Conservation (phyloP, 2,797 vertebrate species). For the Rhabdomys pumilio region DNA sequence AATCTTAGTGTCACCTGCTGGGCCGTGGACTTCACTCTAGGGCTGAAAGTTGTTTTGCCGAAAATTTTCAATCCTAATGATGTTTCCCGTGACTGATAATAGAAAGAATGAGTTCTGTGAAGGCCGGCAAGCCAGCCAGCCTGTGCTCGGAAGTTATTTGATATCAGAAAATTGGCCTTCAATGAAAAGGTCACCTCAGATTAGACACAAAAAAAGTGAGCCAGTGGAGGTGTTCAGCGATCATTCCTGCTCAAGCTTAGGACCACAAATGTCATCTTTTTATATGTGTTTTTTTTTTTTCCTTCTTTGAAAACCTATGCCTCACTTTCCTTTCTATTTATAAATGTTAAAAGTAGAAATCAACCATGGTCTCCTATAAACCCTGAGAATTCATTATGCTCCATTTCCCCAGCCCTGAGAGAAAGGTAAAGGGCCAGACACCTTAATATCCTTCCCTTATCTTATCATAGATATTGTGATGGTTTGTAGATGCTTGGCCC, state of each 20-base stretch:
- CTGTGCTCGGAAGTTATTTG: conserved; percentile 72
- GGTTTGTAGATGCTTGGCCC: no score
- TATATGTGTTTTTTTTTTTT: conserved; percentile 66
- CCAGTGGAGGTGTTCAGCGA: conserved; percentile 20
- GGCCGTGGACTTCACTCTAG: conserved; percentile 53
- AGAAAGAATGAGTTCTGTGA: conserved; percentile 71
- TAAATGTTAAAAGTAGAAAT: conserved; percentile 67
- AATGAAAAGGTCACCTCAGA: conserved; percentile 80
- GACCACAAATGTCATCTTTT: conserved; percentile 66
- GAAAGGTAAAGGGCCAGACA: neutral
- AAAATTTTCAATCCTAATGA: conserved; percentile 77
- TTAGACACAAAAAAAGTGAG: conserved; percentile 78
- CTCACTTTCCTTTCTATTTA: conserved; percentile 70
- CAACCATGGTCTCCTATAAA: conserved; percentile 22
- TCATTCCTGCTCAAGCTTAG: conserved; percentile 73
- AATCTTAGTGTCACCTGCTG: conserved; percentile 64
- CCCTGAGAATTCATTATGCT: neutral
- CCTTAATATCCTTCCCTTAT: conserved; percentile 55
- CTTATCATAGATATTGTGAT: conserved; percentile 12
- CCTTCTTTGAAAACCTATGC: conserved; percentile 46
- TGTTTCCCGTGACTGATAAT: conserved; percentile 78
- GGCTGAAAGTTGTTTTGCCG: conserved; percentile 73
- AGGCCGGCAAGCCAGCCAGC: conserved; percentile 41
- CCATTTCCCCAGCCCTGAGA: conserved; percentile 3
- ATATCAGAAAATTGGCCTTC: conserved; percentile 81